These are phyloP conservation scores for Lasioglossum malachurum DNA, from an alignment of 2,888 invertebrate species.

Conservation along the genomic window DNA sequence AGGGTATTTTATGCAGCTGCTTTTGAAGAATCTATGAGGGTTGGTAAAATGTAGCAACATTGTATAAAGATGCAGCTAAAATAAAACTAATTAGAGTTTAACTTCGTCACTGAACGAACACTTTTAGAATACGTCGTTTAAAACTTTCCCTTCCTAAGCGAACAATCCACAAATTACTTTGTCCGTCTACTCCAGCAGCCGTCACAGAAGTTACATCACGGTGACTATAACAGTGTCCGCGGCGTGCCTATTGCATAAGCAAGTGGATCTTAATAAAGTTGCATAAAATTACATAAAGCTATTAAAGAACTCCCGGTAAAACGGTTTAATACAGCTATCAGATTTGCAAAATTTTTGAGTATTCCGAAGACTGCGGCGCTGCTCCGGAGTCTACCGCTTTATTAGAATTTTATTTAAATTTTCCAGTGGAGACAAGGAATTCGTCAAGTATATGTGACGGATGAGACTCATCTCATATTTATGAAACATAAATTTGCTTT, in stretches of 20 bases:
- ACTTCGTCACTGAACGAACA: neutral
- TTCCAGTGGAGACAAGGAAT: neutral
- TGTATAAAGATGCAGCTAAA: too few species aligned
- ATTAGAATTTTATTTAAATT: constrained; percentile 1
- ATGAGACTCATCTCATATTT: neutral
- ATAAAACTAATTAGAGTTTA: neutral
- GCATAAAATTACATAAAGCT: neutral
- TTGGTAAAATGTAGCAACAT: too few species aligned
- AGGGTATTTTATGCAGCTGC: too few species aligned
- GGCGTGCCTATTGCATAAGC: neutral
- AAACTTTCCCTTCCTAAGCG: neutral
- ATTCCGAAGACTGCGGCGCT: neutral
- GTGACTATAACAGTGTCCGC: neutral
- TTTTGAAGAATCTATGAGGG: too few species aligned
- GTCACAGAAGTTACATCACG: neutral
- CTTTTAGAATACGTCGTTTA: neutral
- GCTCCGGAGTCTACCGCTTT: neutral
- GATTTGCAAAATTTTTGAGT: neutral
- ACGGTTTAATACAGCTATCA: neutral
- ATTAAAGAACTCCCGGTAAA: neutral
- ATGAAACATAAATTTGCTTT: neutral
- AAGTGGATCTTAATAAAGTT: neutral
- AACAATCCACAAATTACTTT: neutral
- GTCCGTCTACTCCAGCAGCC: neutral
- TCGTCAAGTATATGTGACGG: neutral